Evolutionary conservation across 2,797 vertebrate species (phyloP).

Genomic region (Tympanoctomys barrerae): DNA sequence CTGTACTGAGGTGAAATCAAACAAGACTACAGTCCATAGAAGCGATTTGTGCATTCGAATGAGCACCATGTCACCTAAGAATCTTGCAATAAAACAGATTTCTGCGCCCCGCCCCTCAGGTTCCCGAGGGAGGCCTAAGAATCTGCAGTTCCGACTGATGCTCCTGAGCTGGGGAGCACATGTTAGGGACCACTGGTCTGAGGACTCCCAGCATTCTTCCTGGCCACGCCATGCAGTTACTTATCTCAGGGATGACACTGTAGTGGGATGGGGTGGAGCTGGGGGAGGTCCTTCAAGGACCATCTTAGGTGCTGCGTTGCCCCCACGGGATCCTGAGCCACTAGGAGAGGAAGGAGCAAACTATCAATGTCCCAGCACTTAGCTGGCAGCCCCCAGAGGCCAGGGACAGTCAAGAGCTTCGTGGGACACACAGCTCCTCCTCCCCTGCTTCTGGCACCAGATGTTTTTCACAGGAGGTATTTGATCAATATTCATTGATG

Average conservation of each 20-base stretch:
- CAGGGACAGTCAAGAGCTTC: background rate
- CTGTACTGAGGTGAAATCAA: background rate
- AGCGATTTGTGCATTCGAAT: background rate
- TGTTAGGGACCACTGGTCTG: background rate
- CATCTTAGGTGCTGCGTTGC: background rate
- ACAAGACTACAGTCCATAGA: background rate
- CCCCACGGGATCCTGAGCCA: background rate
- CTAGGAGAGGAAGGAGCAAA: background rate
- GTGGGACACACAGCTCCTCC: background rate
- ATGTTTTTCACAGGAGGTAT: background rate
- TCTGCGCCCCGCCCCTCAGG: background rate
- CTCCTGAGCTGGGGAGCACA: background rate
- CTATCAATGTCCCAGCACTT: background rate
- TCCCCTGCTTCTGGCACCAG: background rate
- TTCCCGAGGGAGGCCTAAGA: background rate
- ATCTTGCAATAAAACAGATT: background rate
- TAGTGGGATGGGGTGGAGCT: background rate
- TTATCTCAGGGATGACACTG: background rate
- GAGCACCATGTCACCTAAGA: no score
- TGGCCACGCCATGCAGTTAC: background rate
- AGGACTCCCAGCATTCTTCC: background rate
- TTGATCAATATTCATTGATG: background rate
- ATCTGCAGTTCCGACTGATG: background rate
- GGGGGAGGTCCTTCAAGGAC: background rate
- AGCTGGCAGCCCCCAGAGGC: background rate